Percentiles rank a stretch among this genome's conserved stretches.
phyloP scores from a whole-genome alignment of 2,797 vertebrate species.

The Catharus ustulatus region DNA sequence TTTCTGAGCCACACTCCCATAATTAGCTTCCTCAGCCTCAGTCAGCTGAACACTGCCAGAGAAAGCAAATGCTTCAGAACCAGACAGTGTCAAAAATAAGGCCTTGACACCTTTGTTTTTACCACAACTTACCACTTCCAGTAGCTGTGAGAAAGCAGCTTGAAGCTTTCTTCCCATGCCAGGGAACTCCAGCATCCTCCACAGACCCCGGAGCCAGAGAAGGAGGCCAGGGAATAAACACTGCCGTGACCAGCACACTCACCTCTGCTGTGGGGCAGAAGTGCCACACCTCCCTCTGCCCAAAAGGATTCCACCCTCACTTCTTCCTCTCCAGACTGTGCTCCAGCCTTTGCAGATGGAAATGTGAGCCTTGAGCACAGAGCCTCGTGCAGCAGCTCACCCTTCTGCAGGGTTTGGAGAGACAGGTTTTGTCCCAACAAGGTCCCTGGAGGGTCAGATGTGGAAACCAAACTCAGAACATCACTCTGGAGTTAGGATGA shows the following conservation, averaged over 20 bases:
- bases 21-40: background rate
- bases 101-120: background rate
- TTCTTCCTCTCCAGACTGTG: background rate
- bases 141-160: background rate
- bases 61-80: conserved; percentile 32
- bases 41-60: background rate
- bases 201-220: background rate
- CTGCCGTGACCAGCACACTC: background rate
- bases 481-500: background rate
- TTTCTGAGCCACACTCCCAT: accelerated
- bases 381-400: background rate
- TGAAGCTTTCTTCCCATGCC: background rate
- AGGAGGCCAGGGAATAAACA: background rate
- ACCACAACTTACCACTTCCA: background rate
- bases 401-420: background rate
- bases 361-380: background rate
- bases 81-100: background rate
- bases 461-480: background rate
- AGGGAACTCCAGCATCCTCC: background rate
- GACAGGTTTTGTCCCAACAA: background rate
- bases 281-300: background rate
- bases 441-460: background rate
- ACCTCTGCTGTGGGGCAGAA: background rate
- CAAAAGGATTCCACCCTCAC: background rate
- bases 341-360: background rate